These are phyloP conservation scores for Lepilemur ruficaudatus DNA, from an alignment of 2,797 vertebrate genomes.

Conservation along the genomic window DNA sequence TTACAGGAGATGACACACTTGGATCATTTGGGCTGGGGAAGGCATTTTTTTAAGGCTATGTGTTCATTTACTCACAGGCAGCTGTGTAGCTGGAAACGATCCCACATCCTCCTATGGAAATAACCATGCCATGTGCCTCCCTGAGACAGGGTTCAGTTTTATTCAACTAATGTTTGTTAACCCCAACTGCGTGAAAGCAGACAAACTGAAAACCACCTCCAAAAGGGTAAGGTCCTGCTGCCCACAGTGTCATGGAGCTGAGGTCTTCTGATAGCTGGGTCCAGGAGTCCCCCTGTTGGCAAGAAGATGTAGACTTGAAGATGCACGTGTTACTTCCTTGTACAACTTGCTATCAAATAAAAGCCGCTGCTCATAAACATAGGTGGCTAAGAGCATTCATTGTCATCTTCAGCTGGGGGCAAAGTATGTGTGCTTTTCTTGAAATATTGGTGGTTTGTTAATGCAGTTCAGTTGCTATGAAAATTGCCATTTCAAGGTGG, in stretches of 20 bases:
- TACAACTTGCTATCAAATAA: background rate
- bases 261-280: background rate
- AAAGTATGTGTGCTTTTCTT: background rate
- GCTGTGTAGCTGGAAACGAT: background rate
- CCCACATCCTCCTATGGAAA: background rate
- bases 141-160: background rate
- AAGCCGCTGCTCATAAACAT: background rate
- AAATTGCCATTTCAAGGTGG: background rate
- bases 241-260: background rate
- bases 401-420: background rate
- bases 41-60: background rate
- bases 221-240: background rate
- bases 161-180: background rate
- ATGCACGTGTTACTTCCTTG: background rate
- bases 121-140: background rate
- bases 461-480: background rate
- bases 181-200: background rate
- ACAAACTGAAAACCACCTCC: background rate
- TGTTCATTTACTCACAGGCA: background rate
- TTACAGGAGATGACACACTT: background rate
- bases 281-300: background rate
- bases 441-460: background rate
- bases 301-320: background rate
- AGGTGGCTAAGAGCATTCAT: background rate
- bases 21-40: background rate